Evolutionary conservation across 2,113 vertebrate species (phyloP), one percentile per base, ranked within the genome.

Genomic region (Asarcornis scutulata): DNA sequence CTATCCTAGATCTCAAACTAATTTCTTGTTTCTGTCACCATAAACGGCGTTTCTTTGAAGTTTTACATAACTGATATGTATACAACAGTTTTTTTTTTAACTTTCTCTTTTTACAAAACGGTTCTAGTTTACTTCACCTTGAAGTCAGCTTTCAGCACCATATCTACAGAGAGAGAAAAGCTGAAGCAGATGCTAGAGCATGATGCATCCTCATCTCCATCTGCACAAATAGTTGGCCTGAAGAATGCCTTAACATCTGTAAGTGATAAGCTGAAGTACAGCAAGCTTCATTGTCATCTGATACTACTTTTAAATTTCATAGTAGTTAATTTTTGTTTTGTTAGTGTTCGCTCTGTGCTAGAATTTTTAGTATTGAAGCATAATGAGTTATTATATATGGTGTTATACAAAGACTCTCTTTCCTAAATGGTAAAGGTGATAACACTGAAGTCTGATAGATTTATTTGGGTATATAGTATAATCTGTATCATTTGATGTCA

Each of bases 191-290:
- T 98, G 94, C 84, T 98, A 96, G 99, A 99, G 68, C 98, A 98
- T 2, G 99, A 99, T n/a, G 86, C 97, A 25, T 97, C 97, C 52
- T 97, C 98, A 27, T 97, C 99, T 21, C 98, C 99, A 25, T 99
- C 99, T 16, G 98, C 98, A 36, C 99, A 99, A 97, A 98, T 99
- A 80, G 88, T 99, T 79, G 98, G 98, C 60, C 96, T 99, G 97
- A 99, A 99, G 98, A 99, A 98, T 32, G 97, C 99, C 25, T 98
- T 99, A 95, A 95, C 99, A 62, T 98, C 98, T 16, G 99, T 99
- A 99, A 98, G 98, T 98, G 77, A 58, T 58, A 9, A 26, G 38
- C 69, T 80, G 63, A 74, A 62, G 22, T 75, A 88, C 75, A 36
- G 18, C 26, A n/a, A 48, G 42, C 44, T 76, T 83, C 27, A 8